Base-by-base conservation (phyloP, 2,113 vertebrate species). In the Peucedramus taeniatus region DNA sequence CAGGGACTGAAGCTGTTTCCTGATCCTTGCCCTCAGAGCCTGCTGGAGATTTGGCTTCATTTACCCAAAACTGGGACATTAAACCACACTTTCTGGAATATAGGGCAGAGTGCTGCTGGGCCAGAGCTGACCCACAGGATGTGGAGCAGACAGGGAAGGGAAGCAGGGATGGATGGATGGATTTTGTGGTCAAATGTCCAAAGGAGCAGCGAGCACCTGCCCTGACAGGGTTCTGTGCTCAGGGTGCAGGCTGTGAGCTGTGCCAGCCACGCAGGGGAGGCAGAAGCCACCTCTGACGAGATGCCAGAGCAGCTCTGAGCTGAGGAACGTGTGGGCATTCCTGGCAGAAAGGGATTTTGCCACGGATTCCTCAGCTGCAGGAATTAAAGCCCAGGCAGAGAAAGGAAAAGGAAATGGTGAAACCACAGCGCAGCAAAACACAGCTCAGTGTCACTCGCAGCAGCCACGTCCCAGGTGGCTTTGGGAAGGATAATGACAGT, bases 1-100 rank as follows among this genome's bases (percentile, higher is more conserved):
- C 53, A 79, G 87, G 5, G 66, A 49, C 59, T 24, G 47, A 96
- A 97, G 95, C 83, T 88, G 95, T 95, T 97, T 97, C 97, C 97
- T 97, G 95, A 90, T 75, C 84, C 3, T 3, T 94, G 53, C 86
- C 89, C 85, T 79, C 69, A 12, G 33, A 54, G 80, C 74, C 47
- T 93, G 69, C 63, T 77, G 83, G 40, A 89, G 50, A 15, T 40
- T 74, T 96, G 93, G 85, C 83, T 88, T 84, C n/a, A 60, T 95
- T 96, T 88, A 70, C 71, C 70, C 72, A 45, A n/a, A 85, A 22
- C 39, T 57, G 44, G 22, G 68, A 87, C 35, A 65, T 44, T 12
- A 39, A 90, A 66, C 35, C 45, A 64, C 35, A 3, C 84, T 84
- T 89, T 90, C 86, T 88, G 89, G 42, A 53, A 95, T 45, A 63